Evolutionary conservation across 2,113 vertebrate genomes (phyloP), one percentile per base, ranked within the genome.

Genomic region (Coregonus clupeaformis): DNA sequence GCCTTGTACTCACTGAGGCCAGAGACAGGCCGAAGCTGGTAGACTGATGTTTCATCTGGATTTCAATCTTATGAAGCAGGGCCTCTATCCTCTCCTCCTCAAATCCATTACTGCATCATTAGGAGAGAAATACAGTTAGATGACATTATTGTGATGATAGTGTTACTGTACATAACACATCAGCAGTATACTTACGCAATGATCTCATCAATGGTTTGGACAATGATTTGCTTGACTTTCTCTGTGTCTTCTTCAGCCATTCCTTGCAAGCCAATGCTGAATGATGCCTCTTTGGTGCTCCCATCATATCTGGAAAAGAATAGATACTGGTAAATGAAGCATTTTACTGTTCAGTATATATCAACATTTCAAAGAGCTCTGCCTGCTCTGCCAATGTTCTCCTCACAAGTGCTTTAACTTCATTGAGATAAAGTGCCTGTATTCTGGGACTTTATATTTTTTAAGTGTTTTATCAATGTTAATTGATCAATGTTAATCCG

Each of bases 11-110:
- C 91, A 99, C 97, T 32, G 96, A 95, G 0, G 94, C 91, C 75
- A 99, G 89, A 22, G 93, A 62, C 20, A 99, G 92, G 47, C 98
- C 98, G 68, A 99, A 99, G 88, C 93, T 96, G 0, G 94, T 94
- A 16, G 96, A 94, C 89, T 99, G 98, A 77, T 99, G 97, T 75
- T 97, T 99, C 92, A 97, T 93, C 67, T 98, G 95, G 82, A 99
- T 94, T 86, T 99, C 98, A 16, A 98, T 92, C 87, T 95, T 98
- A 80, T 99, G 98, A 74, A 99, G 94, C 1, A 97, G 89, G 36
- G 96, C 97, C 90, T 98, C 96, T 69, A 98, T 96, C 20, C 90
- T 91, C 12, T 95, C 95, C 80, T 95, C 92, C 85, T 96, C 94
- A 85, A 99, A 99, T 14, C 98, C 97, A 11, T 86, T 91, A 85